Percentiles rank a stretch among this genome's conserved stretches.
Conservation (phyloP, 2,113 vertebrate genomes). For the Brienomyrus brachyistius region DNA sequence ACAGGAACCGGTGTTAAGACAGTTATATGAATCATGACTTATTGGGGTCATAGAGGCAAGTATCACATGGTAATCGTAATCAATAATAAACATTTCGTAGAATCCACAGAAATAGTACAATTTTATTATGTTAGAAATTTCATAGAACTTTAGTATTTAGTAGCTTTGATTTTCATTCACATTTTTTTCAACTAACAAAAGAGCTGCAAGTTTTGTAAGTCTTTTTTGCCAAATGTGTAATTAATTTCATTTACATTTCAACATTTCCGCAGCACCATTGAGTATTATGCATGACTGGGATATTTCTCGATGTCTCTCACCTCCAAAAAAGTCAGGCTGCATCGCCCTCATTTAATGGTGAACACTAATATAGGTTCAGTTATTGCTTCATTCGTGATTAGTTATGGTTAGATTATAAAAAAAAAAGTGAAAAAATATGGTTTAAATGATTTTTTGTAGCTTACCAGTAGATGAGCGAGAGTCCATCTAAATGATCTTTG, state of each 20-base stretch:
- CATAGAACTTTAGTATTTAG: neutral
- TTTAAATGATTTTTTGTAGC: constrained; percentile 26
- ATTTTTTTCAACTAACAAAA: neutral
- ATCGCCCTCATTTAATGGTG: neutral
- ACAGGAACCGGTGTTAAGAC: neutral
- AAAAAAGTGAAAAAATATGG: neutral
- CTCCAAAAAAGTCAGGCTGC: neutral
- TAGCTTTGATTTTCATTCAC: neutral
- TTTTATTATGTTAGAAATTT: neutral
- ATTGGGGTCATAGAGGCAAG: neutral
- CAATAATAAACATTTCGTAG: neutral
- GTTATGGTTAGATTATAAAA: neutral
- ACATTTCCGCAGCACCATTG: neutral
- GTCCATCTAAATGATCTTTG: constrained; percentile 70
- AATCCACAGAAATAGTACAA: neutral
- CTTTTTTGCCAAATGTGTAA: neutral
- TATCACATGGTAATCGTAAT: neutral
- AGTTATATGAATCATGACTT: neutral
- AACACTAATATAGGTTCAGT: neutral
- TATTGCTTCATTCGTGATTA: neutral
- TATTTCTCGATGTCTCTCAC: neutral
- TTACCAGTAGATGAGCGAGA: constrained; percentile 82
- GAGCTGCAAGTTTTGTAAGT: neutral
- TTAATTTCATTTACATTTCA: neutral
- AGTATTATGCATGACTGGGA: neutral